Evolutionary conservation across 1,140 invertebrate species (phyloP).

Genomic region (Heliconius nattereri): DNA sequence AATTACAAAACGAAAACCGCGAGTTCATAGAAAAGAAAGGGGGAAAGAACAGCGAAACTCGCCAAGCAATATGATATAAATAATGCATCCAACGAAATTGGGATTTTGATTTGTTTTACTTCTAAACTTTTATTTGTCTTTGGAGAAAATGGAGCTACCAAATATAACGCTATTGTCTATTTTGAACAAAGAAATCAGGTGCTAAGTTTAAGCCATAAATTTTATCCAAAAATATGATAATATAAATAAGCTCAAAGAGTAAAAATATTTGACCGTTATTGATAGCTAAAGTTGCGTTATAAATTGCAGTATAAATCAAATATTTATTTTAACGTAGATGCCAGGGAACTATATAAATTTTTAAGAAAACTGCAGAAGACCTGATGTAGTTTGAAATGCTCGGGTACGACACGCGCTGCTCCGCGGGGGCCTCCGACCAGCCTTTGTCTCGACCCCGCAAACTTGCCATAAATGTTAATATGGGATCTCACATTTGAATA

Average conservation of each 20-base stretch:
- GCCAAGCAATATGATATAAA: constrained; percentile 77
- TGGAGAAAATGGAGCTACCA: constrained; percentile 51
- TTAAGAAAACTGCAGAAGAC: constrained; percentile 20
- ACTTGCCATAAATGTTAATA: constrained; percentile 82
- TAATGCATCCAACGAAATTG: constrained; percentile 78
- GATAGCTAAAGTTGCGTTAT: not conserved
- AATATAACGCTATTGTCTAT: constrained; percentile 56
- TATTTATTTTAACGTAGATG: not conserved
- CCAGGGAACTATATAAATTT: not conserved
- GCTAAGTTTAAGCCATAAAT: constrained; percentile 63
- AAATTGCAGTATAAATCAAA: not conserved
- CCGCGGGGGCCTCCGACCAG: constrained; percentile 55
- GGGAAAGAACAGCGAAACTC: constrained; percentile 61
- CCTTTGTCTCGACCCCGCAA: constrained; percentile 77
- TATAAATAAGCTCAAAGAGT: not conserved
- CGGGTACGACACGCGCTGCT: constrained; percentile 32
- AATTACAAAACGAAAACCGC: constrained; percentile 40
- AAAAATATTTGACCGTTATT: not conserved
- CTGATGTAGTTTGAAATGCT: constrained; percentile 24
- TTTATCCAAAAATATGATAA: constrained; percentile 53
- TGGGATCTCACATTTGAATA: constrained; percentile 81
- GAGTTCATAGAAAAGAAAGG: constrained; percentile 69
- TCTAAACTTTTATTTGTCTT: constrained; percentile 76
- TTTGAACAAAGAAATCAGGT: constrained; percentile 31
- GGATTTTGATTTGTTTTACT: constrained; percentile 80